Conservation (phyloP, 2,888 invertebrate species). For the Galerucella calmariensis region DNA sequence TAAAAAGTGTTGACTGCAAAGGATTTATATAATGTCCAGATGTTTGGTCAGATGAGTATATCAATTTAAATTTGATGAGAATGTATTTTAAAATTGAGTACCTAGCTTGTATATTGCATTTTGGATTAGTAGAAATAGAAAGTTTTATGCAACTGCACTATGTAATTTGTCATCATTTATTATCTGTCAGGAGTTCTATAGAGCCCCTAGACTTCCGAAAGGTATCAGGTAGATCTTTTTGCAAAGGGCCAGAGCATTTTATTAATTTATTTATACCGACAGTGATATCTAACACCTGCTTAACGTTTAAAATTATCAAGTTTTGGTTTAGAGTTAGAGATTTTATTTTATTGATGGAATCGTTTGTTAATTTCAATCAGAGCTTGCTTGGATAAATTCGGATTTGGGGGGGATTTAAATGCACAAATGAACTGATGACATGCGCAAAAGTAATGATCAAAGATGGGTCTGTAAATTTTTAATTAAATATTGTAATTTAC, state of each 20-base stretch:
- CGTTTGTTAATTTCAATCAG: background rate
- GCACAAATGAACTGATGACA: conserved; percentile 50
- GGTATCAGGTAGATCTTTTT: background rate
- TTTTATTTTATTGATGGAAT: background rate
- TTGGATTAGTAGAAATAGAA: background rate
- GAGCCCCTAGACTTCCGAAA: background rate
- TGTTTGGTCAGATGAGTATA: conserved; percentile 16
- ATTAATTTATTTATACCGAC: background rate
- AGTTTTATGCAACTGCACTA: background rate
- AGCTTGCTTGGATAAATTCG: background rate
- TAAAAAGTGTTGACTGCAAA: background rate
- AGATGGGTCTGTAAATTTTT: conserved; percentile 44
- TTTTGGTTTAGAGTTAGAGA: background rate
- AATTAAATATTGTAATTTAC: conserved; percentile 42
- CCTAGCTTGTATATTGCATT: conserved; percentile 34
- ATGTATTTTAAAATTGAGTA: conserved; percentile 51
- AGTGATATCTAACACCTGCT: background rate
- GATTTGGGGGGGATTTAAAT: conserved; percentile 28
- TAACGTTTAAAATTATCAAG: background rate
- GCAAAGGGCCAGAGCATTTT: background rate
- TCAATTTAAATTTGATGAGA: conserved; percentile 23
- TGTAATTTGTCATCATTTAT: conserved; percentile 60
- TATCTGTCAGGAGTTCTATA: conserved; percentile 52
- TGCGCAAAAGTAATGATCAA: conserved; percentile 62
- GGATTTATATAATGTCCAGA: background rate